Percentiles rank a stretch among this genome's conserved stretches.
Evolutionary conservation across 2,797 vertebrate genomes (phyloP).

Genomic region (Limnodromus scolopaceus): DNA sequence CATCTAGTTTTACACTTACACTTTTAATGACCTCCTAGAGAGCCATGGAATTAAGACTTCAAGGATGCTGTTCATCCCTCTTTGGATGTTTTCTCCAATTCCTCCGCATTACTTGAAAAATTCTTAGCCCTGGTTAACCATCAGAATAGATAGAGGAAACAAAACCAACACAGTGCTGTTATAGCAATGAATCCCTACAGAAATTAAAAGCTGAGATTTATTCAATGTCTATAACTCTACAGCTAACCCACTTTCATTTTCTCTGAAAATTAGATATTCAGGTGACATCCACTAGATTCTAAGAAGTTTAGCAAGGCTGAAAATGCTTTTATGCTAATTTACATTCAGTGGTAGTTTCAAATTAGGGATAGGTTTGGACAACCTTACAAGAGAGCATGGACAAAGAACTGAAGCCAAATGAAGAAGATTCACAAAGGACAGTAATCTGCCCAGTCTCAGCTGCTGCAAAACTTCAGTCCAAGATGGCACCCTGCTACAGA

Average conservation of each 20-base stretch:
- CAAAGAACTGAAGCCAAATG: not conserved
- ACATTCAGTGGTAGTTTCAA: not conserved
- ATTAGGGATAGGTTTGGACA: not conserved
- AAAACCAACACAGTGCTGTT: not conserved
- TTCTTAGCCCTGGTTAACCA: constrained; percentile 51
- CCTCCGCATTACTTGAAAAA: not conserved
- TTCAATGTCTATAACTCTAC: not conserved
- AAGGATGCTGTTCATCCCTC: constrained; percentile 3
- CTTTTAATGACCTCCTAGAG: constrained; percentile 1
- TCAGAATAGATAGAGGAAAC: constrained; percentile 1
- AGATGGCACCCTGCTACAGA: not conserved
- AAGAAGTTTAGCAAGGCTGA: not conserved
- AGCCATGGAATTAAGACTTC: constrained; percentile 27
- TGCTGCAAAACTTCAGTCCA: not conserved
- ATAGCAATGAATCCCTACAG: not conserved
- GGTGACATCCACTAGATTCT: not conserved
- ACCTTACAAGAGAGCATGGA: not conserved
- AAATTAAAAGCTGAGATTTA: constrained; percentile 40
- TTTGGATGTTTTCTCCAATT: not conserved
- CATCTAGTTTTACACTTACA: constrained; percentile 6
- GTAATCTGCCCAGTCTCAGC: not conserved
- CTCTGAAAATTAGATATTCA: constrained; percentile 37
- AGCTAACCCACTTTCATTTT: not conserved
- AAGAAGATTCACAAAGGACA: not conserved
- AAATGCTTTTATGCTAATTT: not conserved